These are phyloP conservation scores for Syrrhaptes paradoxus DNA, from an alignment of 2,113 vertebrate species.

Conservation along the genomic window DNA sequence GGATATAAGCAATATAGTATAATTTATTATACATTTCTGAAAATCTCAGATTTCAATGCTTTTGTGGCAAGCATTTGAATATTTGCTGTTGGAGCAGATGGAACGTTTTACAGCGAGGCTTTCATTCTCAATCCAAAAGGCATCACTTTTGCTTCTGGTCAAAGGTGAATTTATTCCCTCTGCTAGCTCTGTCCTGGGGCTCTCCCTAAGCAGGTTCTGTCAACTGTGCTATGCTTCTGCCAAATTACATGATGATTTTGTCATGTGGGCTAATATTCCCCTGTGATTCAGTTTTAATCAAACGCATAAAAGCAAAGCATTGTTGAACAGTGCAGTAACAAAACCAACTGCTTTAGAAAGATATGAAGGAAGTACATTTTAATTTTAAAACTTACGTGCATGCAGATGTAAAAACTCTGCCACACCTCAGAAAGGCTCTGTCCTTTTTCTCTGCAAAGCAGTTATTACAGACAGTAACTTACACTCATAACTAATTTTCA, in stretches of 20 bases:
- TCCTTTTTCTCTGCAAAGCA: background rate
- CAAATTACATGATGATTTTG: slow-evolving; percentile 63
- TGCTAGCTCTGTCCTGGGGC: slow-evolving; percentile 54
- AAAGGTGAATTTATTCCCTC: slow-evolving; percentile 69
- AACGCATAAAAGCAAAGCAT: slow-evolving; percentile 25
- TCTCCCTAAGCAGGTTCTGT: slow-evolving; percentile 58
- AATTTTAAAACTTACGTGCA: background rate
- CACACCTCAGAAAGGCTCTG: background rate
- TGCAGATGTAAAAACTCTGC: background rate
- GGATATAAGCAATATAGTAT: background rate
- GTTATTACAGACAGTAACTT: background rate
- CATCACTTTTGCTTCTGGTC: slow-evolving; percentile 52
- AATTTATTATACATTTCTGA: slow-evolving; percentile 32
- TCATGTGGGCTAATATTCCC: slow-evolving; percentile 54
- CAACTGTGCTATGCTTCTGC: slow-evolving; percentile 56
- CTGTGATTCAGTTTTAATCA: slow-evolving; percentile 49
- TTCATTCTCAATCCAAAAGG: slow-evolving; percentile 53
- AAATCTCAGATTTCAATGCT: background rate
- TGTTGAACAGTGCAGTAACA: background rate
- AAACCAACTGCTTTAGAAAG: background rate
- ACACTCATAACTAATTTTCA: background rate
- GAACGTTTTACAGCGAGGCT: slow-evolving; percentile 6
- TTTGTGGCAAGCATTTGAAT: background rate
- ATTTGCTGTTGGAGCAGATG: slow-evolving; percentile 52
- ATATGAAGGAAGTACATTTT: background rate